A percentile compares a stretch with the other conserved stretches of the same genome.
Evolutionary conservation across 2,888 invertebrate genomes (phyloP).

Genomic region (Gerris lacustris): DNA sequence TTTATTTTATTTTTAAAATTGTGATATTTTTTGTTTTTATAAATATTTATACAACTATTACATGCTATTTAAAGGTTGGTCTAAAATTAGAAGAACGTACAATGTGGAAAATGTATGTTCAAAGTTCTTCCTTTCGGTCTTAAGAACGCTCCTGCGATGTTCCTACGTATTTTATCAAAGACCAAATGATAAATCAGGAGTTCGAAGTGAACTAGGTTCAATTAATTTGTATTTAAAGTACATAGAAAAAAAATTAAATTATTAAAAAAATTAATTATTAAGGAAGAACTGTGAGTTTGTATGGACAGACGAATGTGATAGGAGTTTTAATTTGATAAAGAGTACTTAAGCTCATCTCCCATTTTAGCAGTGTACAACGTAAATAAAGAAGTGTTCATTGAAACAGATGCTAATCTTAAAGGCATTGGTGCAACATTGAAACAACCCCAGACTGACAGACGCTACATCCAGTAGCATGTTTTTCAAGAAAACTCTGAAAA

Average conservation of each 20-base stretch:
- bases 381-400: slow-evolving; percentile 29
- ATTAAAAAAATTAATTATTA: slow-evolving; percentile 16
- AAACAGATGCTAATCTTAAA: slow-evolving; percentile 31
- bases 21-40: no score
- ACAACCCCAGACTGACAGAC: slow-evolving; percentile 21
- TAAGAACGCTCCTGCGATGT: no score
- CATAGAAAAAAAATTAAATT: slow-evolving; percentile 13
- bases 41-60: no score
- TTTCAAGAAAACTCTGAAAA: slow-evolving; percentile 24
- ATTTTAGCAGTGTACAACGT: slow-evolving; percentile 31
- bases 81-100: no score
- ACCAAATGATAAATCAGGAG: no score
- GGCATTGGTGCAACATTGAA: slow-evolving; percentile 30
- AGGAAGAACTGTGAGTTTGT: slow-evolving; percentile 14
- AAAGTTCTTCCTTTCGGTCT: no score
- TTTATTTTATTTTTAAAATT: no score
- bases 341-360: slow-evolving; percentile 29
- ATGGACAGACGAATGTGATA: slow-evolving; percentile 17
- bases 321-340: slow-evolving; percentile 13
- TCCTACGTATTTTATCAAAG: no score
- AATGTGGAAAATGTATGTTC: no score
- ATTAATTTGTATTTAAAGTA: slow-evolving; percentile 19
- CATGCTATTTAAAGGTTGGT: no score
- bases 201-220: slow-evolving; percentile 12
- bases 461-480: slow-evolving; percentile 16